Conservation (phyloP, 2,797 vertebrate genomes). For the Sebastes paucispinis region DNA sequence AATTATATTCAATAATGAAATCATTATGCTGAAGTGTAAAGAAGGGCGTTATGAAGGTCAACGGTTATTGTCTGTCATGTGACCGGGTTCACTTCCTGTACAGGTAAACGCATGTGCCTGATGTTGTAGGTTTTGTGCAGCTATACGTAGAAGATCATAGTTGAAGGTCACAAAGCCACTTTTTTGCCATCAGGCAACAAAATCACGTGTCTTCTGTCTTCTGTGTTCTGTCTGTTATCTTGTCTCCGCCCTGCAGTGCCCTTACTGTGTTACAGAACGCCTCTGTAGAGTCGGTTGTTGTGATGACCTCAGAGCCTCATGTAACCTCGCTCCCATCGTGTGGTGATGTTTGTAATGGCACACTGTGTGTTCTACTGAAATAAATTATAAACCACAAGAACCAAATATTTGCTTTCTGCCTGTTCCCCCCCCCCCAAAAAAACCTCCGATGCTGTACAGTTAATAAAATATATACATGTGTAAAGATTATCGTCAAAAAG, state of each 20-base stretch:
- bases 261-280: constrained; percentile 28
- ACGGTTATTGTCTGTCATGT: background rate
- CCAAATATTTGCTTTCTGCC: background rate
- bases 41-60: background rate
- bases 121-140: constrained; percentile 8
- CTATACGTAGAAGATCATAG: background rate
- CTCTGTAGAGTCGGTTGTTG: background rate
- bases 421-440: background rate
- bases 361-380: constrained; percentile 35
- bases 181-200: constrained; percentile 40
- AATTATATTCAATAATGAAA: background rate
- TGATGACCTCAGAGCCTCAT: background rate
- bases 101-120: constrained; percentile 25
- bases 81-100: background rate
- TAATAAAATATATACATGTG: background rate
- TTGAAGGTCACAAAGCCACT: background rate
- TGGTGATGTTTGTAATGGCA: constrained; percentile 16
- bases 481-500: too few species aligned
- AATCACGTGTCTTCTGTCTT: background rate
- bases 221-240: background rate
- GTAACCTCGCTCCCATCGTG: background rate
- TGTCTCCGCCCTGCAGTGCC: constrained; percentile 20
- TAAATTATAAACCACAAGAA: constrained; percentile 49
- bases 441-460: background rate
- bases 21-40: background rate